Conservation (phyloP, 2,888 invertebrate species). For the Trissolcus brochymenae region DNA sequence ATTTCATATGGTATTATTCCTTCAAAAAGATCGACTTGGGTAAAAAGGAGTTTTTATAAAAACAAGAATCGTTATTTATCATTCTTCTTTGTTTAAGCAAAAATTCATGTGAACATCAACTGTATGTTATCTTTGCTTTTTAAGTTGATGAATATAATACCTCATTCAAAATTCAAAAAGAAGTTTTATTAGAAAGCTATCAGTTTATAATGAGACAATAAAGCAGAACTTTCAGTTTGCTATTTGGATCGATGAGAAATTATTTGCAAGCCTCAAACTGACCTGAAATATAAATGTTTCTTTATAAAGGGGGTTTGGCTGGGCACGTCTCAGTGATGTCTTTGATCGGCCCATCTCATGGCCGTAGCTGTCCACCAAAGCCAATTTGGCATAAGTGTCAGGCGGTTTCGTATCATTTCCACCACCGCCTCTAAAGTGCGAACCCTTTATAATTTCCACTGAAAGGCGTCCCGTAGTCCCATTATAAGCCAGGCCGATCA, state of each 20-base stretch:
- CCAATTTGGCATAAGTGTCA: constrained; percentile 95
- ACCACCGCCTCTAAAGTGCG: constrained; percentile 80
- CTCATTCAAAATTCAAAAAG: too few relatives aligned
- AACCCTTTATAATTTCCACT: constrained; percentile 90
- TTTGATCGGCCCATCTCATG: constrained; percentile 95
- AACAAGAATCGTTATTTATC: too few relatives aligned
- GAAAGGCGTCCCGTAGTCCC: constrained; percentile 95
- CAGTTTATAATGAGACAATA: not conserved
- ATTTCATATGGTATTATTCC: too few relatives aligned
- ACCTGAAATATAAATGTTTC: constrained; percentile 98
- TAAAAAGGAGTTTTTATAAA: too few relatives aligned
- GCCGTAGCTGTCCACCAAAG: constrained; percentile 93
- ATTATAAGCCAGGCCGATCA: constrained; percentile 93
- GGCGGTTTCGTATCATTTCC: constrained; percentile 81
- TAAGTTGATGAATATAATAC: too few relatives aligned
- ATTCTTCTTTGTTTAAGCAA: too few relatives aligned
- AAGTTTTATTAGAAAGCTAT: too few relatives aligned
- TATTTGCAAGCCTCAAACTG: constrained; percentile 7
- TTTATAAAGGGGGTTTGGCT: constrained; percentile 96
- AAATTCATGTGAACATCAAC: too few relatives aligned
- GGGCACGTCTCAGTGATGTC: constrained; percentile 92
- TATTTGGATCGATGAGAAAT: not conserved
- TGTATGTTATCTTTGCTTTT: too few relatives aligned
- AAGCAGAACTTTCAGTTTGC: not conserved
- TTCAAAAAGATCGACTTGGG: too few relatives aligned